Percentiles rank a stretch among this genome's conserved stretches.
These are phyloP conservation scores for Siderastrea radians DNA, from an alignment of 92 coral and sea anemone species.

Conservation along the genomic window DNA sequence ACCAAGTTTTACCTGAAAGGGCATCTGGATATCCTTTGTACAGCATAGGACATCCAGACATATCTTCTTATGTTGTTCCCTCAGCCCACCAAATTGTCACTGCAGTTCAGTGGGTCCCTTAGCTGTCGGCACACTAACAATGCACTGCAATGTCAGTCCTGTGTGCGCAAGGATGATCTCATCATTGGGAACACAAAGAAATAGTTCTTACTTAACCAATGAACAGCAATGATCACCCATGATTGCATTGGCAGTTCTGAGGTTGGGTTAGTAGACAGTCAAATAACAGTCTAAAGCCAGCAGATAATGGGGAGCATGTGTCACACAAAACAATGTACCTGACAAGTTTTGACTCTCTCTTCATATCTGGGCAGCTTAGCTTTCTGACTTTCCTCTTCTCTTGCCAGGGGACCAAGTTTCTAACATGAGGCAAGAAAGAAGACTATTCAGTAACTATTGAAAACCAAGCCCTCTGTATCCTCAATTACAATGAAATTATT, in stretches of 20 bases:
- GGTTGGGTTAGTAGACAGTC: no score
- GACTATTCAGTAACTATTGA: neutral
- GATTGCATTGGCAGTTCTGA: no score
- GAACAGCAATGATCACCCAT: no score
- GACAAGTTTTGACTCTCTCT: slow-evolving; percentile 75
- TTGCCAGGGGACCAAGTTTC: slow-evolving; percentile 80
- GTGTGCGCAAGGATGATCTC: slow-evolving; percentile 99
- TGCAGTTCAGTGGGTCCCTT: slow-evolving; percentile 85
- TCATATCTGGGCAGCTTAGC: slow-evolving; percentile 81
- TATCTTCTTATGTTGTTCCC: slow-evolving; percentile 2
- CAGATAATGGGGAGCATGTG: no score
- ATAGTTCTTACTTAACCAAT: neutral
- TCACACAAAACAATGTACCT: slow-evolving; percentile 51
- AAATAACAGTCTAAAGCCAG: no score
- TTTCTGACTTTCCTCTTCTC: slow-evolving; percentile 62
- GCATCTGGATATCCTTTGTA: no score
- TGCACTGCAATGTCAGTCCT: slow-evolving; percentile 58
- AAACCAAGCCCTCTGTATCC: neutral
- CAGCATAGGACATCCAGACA: no score
- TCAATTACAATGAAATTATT: no score
- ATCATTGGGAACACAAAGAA: slow-evolving; percentile 69
- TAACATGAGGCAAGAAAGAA: slow-evolving; percentile 3
- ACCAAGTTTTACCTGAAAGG: no score
- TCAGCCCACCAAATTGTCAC: slow-evolving; percentile 82
- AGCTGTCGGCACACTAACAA: slow-evolving; percentile 87